Conservation (phyloP, 2,797 vertebrate genomes). For the Enteromius paludinosus region DNA sequence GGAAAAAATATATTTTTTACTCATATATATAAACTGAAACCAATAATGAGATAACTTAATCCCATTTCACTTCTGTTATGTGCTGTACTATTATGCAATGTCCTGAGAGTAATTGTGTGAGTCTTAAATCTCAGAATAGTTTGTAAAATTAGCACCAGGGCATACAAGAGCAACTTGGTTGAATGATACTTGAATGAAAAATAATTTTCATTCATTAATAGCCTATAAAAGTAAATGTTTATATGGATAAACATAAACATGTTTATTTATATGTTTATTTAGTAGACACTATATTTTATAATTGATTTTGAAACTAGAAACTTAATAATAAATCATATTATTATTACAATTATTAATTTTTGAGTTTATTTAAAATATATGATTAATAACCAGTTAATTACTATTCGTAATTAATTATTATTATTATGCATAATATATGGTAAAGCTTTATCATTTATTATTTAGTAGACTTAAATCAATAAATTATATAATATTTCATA, state of each 20-base stretch:
- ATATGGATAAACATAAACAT: background rate
- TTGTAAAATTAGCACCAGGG: conserved; percentile 14
- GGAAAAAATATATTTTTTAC: background rate
- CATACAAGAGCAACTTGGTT: background rate
- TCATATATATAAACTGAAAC: background rate
- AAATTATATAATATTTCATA: background rate
- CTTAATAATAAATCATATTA: background rate
- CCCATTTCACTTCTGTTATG: background rate
- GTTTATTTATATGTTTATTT: background rate
- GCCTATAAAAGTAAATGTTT: background rate
- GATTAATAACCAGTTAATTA: background rate
- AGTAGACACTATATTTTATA: conserved; percentile 3
- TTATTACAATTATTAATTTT: no score
- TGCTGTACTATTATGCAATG: background rate
- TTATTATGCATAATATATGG: background rate
- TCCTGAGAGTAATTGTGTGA: background rate
- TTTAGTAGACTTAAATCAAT: background rate
- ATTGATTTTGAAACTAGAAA: background rate
- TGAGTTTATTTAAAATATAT: background rate
- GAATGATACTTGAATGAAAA: background rate
- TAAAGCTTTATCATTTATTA: background rate
- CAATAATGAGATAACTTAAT: background rate
- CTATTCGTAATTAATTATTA: background rate
- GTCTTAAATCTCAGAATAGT: conserved; percentile 27
- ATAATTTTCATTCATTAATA: background rate